Base-by-base conservation (phyloP, 2,113 vertebrate species). In the Cyanoramphus novaezelandiae region DNA sequence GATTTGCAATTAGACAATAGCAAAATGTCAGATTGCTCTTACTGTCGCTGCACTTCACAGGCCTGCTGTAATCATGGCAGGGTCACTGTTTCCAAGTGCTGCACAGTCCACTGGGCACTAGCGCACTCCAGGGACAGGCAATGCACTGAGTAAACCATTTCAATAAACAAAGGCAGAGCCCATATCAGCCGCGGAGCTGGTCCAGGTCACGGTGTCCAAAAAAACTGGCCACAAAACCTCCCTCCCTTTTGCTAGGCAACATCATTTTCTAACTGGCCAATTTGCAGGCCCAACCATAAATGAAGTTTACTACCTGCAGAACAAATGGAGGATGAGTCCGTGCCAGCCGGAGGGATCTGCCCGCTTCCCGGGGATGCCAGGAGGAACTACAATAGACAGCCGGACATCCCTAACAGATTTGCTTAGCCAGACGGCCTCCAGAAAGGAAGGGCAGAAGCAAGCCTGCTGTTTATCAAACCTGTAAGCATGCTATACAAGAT, bases 221-320 rank as follows among this genome's bases (percentile, higher is more conserved):
- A 83, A 78, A 29, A 5, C 47, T 9, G 16, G n/a, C 41, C 67
- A 28, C 25, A 6, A 31, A 64, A 39, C 57, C 41, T 84, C 28
- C 37, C 17, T 63, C 55, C 53, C 50, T 91, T 70, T 67, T 2
- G 2, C 37, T 5, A 64, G 47, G 46, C 37, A 86, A 53, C 1
- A 0, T n/a, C 3, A 18, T 75, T 70, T 60, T 90, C 84, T 64
- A 21, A 41, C 76, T 4, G 64, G 37, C n/a, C 39, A 55, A 9
- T 49, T 47, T 70, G 62, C 3, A 9, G 67, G 62, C n/a, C 52
- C 4, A 8, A 67, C 27, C 5, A 27, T 46, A 91, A 89, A 75
- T 19, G 8, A 90, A 76, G 74, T 77, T 84, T 83, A 59, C 64
- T 90, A 92, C 91, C 91, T 95, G 91, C 85, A 85, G 95, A 46